Evolutionary conservation across 92 coral and sea anemone species (phyloP), one percentile per base, ranked within the genome.

Genomic region (Diadumene lineata): DNA sequence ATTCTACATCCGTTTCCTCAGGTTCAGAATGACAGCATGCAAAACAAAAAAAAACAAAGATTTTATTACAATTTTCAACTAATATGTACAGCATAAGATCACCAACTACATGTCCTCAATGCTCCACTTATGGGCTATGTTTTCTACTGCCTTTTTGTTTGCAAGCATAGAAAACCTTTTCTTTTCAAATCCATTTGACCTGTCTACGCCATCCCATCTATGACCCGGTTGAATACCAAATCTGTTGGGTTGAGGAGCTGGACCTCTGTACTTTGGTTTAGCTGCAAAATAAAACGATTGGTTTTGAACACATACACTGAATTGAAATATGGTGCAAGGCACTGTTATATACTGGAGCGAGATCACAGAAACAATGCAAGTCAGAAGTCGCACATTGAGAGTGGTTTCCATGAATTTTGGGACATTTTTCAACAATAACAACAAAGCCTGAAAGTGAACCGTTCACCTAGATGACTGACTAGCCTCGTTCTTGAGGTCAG

Each of bases 171-270:
- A 81, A 75, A 96, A 94, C 77, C 98, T 67, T 75, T 86, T 92
- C 60, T 83, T 92, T 60, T 96, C 99, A 67, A 96, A 96, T 24
- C 97, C 97, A 84, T 92, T 96, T 1, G 99, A 96, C 21, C 99
- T 89, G 73, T 96, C 93, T 13, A 92, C 99, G 9, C 99, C 99
- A 85, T 96, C 99, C 99, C 99, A 96, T 3, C 99, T 85, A 80
- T 96, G 92, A 7, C 99, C 99, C 0, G 97, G 99, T 56, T 69
- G 86, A 66, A 92, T 89, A 62, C 82, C 88, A 70, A 96, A 96
- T 21, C 99, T 73, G 86, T 89, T 96, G 0, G 99, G 97, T 27
- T 93, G 90, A 11, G 98, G 98, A 0, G 88, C 87, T 1, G 87
- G 96, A 0, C 97, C 99, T 73, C 73, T 96, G 88, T 94, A 94